Percentiles rank a stretch among this genome's conserved stretches.
Evolutionary conservation across 2,888 invertebrate genomes (phyloP).

Genomic region (Fragum sueziense): DNA sequence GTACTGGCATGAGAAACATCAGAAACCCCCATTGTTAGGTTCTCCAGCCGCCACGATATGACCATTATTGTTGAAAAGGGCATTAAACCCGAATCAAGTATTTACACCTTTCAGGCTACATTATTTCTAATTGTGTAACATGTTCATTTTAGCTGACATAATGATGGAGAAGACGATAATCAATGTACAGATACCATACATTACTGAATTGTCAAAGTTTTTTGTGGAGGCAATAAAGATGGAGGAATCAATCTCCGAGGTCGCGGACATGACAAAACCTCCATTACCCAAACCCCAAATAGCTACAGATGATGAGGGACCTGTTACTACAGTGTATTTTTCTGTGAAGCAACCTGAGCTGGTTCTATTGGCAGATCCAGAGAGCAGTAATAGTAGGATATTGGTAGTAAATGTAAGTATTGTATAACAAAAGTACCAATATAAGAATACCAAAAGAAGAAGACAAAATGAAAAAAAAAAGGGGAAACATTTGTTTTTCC

Average conservation of each 20-base stretch:
- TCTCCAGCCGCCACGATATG: too few relatives aligned
- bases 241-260: conserved; percentile 29
- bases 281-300: conserved; percentile 83
- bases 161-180: conserved; percentile 89
- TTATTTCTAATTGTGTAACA: too few relatives aligned
- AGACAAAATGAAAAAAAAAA: too few relatives aligned
- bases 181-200: conserved; percentile 89
- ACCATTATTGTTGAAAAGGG: too few relatives aligned
- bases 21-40: too few relatives aligned
- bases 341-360: conserved; percentile 91
- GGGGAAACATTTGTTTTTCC: too few relatives aligned
- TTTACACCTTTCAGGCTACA: too few relatives aligned
- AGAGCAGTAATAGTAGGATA: conserved; percentile 84
- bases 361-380: conserved; percentile 87
- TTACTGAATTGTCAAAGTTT: conserved; percentile 85
- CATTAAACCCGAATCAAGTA: too few relatives aligned
- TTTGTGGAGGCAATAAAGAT: conserved; percentile 84
- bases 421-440: too few relatives aligned
- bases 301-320: conserved; percentile 36
- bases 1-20: too few relatives aligned
- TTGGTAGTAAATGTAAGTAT: conserved; percentile 86
- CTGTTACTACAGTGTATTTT: conserved; percentile 87
- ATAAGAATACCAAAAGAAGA: too few relatives aligned
- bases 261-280: neutral
- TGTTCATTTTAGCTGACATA: conserved; percentile 87